These are phyloP conservation scores for Aplysia californica DNA, from an alignment of 1,140 invertebrate species.

Conservation along the genomic window DNA sequence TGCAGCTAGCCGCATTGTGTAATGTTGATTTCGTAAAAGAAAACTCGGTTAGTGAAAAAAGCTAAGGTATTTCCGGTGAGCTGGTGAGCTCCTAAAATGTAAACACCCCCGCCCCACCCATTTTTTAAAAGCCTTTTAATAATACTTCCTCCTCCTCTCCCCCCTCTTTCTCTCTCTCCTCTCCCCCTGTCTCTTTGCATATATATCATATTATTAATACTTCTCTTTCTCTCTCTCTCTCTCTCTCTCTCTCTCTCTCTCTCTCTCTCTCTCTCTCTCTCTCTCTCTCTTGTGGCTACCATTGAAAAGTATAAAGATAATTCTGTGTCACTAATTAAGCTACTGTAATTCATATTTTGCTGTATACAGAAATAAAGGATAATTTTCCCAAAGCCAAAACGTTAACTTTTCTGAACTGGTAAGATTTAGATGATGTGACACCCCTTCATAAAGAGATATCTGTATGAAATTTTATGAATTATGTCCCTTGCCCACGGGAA, in stretches of 20 bases:
- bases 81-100: not conserved
- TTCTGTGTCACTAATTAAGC: not conserved
- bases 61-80: not conserved
- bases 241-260: slow-evolving; percentile 27
- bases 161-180: slow-evolving; percentile 23
- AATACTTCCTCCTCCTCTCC: slow-evolving; percentile 12
- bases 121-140: not conserved
- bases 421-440: not conserved
- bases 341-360: not conserved
- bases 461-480: no score
- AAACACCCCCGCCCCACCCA: not conserved
- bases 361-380: no score
- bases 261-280: slow-evolving; percentile 16
- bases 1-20: not conserved
- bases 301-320: no score
- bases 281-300: no score
- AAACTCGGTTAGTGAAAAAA: not conserved
- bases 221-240: slow-evolving; percentile 25
- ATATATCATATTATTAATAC: no score
- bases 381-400: not conserved
- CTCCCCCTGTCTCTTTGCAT: no score
- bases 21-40: not conserved
- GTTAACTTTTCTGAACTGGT: not conserved
- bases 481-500: no score
- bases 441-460: not conserved